Evolutionary conservation across 2,888 invertebrate genomes (phyloP), one percentile per base, ranked within the genome.

Genomic region (Loripinus fragilis): DNA sequence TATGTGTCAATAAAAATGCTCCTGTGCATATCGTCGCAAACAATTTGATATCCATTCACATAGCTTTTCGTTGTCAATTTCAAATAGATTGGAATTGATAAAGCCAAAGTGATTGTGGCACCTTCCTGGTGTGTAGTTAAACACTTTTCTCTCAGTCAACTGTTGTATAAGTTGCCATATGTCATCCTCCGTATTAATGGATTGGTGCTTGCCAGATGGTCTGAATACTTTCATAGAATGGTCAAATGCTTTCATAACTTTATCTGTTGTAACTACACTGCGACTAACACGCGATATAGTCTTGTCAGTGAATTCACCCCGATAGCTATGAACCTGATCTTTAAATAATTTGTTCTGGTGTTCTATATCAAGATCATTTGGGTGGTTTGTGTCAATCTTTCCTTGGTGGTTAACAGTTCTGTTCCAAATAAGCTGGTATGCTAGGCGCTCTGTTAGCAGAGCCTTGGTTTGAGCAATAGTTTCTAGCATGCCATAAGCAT

Each of bases 341-440:
- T 83, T 77, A 48, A 79, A 80, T 12, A 72, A 64, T 48, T 80
- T 80, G 65, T 80, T 80, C 20, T 73, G 75, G 38, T 83, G 80
- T 71, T 83, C 80, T 17, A 83, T 2, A 45, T 78, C 81, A 10
- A 81, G 42, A 41, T 83, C 83, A 72, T 83, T 80, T 42, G 80
- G 83, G n/a, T 74, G 76, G 72, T 80, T 83, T 25, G 80, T 55
- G 52, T 78, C 55, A 7, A 17, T 7, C 25, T 78, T 71, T n/a
- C 80, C 80, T 15, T 55, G 70, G 65, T 80, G 73, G 45, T 83
- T 83, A 0, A 83, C 80, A 28, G 83, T 80, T 71, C 78, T 65
- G 48, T 83, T 83, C 76, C 83, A 83, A 15, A 72, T 75, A 2
- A 83, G 55, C 64, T 67, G 23, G 41, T 78, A 73, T 28, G 76